Evolutionary conservation across 1,140 invertebrate species (phyloP).

Genomic region (Zaprionus vittiger): DNA sequence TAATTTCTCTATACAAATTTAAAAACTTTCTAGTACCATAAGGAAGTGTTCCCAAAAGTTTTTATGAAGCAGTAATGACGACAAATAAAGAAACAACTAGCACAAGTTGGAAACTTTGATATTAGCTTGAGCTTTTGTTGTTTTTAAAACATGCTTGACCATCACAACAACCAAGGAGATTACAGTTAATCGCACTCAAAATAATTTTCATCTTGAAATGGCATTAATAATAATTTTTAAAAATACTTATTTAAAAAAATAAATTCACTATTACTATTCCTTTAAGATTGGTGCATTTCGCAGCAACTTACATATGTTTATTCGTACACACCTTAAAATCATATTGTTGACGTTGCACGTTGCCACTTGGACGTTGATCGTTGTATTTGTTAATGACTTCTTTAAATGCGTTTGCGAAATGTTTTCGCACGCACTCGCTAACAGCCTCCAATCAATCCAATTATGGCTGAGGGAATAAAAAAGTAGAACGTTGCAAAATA

Average conservation of each 20-base stretch:
- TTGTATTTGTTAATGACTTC: slow-evolving; percentile 64
- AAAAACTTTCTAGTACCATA: slow-evolving; percentile 57
- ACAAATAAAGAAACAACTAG: not conserved
- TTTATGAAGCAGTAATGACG: not conserved
- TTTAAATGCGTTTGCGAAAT: slow-evolving; percentile 63
- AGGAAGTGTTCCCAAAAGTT: not conserved
- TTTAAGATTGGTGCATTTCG: too few species aligned
- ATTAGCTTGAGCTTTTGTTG: too few species aligned
- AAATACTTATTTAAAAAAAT: too few species aligned
- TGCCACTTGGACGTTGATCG: slow-evolving; percentile 62
- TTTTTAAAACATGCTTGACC: too few species aligned
- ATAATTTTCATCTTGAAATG: too few species aligned
- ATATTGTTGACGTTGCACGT: slow-evolving; percentile 78
- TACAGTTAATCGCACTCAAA: too few species aligned
- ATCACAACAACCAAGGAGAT: too few species aligned
- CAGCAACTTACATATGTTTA: too few species aligned
- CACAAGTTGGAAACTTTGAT: too few species aligned
- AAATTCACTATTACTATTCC: too few species aligned
- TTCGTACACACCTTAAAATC: slow-evolving; percentile 73
- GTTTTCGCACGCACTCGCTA: slow-evolving; percentile 51
- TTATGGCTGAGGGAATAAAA: slow-evolving; percentile 42
- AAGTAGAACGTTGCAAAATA: slow-evolving; percentile 48
- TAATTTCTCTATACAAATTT: slow-evolving; percentile 56
- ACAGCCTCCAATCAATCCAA: slow-evolving; percentile 66
- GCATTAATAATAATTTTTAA: too few species aligned